phyloP scores from a whole-genome alignment of 2,113 vertebrate genomes.

The Coreoperca whiteheadi region DNA sequence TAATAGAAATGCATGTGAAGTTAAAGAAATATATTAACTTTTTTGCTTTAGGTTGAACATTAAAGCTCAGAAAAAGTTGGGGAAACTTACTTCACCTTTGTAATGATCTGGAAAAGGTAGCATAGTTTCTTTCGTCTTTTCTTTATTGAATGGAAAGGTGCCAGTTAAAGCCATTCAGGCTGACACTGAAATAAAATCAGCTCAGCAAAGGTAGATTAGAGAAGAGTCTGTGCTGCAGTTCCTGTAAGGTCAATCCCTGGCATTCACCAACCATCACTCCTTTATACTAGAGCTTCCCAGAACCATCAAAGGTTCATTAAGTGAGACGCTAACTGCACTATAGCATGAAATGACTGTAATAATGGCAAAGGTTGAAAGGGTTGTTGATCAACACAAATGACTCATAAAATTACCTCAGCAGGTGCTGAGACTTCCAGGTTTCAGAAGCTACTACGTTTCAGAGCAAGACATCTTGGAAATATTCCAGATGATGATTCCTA shows the following conservation, averaged over 20 bases:
- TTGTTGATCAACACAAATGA: slow-evolving; percentile 74
- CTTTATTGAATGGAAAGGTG: slow-evolving; percentile 39
- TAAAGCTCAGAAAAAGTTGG: slow-evolving; percentile 10
- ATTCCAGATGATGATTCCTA: slow-evolving; percentile 6
- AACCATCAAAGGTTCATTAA: slow-evolving; percentile 58
- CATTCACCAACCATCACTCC: slow-evolving; percentile 53
- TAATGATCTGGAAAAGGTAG: slow-evolving; percentile 34
- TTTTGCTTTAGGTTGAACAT: not conserved
- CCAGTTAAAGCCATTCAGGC: slow-evolving; percentile 38
- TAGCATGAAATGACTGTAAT: slow-evolving; percentile 46
- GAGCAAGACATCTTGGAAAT: not conserved
- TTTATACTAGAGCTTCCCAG: slow-evolving; percentile 46
- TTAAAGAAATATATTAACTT: not conserved
- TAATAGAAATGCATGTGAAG: slow-evolving; percentile 10
- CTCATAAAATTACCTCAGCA: slow-evolving; percentile 49
- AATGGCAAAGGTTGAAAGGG: slow-evolving; percentile 65
- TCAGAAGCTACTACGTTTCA: slow-evolving; percentile 1
- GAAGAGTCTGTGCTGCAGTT: slow-evolving; percentile 52
- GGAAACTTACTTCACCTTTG: slow-evolving; percentile 3
- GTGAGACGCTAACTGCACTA: slow-evolving; percentile 48
- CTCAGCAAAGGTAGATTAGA: slow-evolving; percentile 44
- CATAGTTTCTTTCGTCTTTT: not conserved
- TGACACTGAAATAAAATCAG: slow-evolving; percentile 58
- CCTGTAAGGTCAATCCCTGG: slow-evolving; percentile 59
- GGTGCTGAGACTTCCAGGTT: slow-evolving; percentile 9